A percentile compares a stretch with the other conserved stretches of the same genome.
Evolutionary conservation across 2,113 vertebrate genomes (phyloP).

Genomic region (Eurypyga helias): DNA sequence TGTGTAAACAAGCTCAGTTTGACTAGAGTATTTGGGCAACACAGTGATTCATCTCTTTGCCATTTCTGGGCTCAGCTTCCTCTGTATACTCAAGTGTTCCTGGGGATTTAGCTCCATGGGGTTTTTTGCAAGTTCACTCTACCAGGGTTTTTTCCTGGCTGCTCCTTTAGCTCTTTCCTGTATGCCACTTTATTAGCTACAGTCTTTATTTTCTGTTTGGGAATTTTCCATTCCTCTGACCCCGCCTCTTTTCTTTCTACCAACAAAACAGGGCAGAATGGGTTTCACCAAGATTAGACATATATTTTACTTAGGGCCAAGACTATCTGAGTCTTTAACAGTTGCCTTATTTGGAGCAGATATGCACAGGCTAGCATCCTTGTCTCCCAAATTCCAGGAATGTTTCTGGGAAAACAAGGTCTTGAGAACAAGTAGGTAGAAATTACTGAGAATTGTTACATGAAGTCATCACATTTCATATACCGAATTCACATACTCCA

Average conservation of each 20-base stretch:
- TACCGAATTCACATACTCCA: not conserved
- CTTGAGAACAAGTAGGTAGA: not conserved
- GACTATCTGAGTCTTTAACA: not conserved
- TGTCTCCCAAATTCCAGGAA: not conserved
- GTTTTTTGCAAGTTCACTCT: not conserved
- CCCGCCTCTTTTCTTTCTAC: not conserved
- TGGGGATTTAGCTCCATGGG: not conserved
- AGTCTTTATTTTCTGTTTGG: not conserved
- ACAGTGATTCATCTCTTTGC: not conserved
- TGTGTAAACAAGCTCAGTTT: not conserved
- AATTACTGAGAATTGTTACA: not conserved
- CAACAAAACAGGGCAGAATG: not conserved
- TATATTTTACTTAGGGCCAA: not conserved
- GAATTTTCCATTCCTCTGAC: not conserved
- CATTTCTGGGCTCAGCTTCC: not conserved
- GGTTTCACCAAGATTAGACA: not conserved
- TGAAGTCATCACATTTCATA: not conserved
- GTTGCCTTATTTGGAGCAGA: constrained; percentile 5
- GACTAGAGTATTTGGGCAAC: not conserved
- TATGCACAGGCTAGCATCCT: not conserved
- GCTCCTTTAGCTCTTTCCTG: not conserved
- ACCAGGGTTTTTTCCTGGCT: not conserved
- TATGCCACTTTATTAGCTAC: not conserved
- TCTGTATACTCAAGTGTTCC: not conserved
- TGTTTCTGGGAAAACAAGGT: not conserved